Conservation (phyloP, 2,113 vertebrate species). For the Hepsetus odoe region DNA sequence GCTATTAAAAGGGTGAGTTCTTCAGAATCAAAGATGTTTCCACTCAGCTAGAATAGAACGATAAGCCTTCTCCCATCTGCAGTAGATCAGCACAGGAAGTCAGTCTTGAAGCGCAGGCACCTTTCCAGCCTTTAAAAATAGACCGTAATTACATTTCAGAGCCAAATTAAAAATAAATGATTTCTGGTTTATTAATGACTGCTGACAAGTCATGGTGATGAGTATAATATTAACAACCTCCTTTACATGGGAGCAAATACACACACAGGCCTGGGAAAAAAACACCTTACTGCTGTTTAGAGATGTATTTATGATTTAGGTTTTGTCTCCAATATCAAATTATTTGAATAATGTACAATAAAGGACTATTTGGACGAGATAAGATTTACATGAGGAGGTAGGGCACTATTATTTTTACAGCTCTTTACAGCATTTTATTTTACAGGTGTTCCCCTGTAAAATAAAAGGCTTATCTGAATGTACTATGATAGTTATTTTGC, state of each 20-base stretch:
- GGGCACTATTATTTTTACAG: too few species aligned
- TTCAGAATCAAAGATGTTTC: background rate
- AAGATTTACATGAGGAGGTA: too few species aligned
- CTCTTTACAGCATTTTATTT: too few species aligned
- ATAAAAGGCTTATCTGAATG: too few species aligned
- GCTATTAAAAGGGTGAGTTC: background rate
- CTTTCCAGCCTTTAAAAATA: constrained; percentile 75
- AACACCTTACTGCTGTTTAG: constrained; percentile 17
- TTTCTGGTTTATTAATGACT: constrained; percentile 82
- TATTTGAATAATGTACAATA: too few species aligned
- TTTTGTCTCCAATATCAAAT: too few species aligned
- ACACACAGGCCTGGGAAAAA: background rate
- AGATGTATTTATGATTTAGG: constrained; percentile 32
- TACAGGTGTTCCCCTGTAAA: too few species aligned
- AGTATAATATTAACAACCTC: constrained; percentile 70
- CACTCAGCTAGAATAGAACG: background rate
- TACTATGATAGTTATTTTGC: too few species aligned
- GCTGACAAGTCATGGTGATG: constrained; percentile 47
- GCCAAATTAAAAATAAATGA: constrained; percentile 85
- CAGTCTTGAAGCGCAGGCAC: constrained; percentile 59
- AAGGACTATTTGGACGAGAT: too few species aligned
- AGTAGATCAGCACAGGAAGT: constrained; percentile 21
- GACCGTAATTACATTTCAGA: constrained; percentile 81
- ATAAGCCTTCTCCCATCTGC: constrained; percentile 6
- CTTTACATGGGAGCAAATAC: constrained; percentile 31